These are phyloP conservation scores for Xiphophorus hellerii DNA, from an alignment of 2,113 vertebrate genomes.

Conservation along the genomic window DNA sequence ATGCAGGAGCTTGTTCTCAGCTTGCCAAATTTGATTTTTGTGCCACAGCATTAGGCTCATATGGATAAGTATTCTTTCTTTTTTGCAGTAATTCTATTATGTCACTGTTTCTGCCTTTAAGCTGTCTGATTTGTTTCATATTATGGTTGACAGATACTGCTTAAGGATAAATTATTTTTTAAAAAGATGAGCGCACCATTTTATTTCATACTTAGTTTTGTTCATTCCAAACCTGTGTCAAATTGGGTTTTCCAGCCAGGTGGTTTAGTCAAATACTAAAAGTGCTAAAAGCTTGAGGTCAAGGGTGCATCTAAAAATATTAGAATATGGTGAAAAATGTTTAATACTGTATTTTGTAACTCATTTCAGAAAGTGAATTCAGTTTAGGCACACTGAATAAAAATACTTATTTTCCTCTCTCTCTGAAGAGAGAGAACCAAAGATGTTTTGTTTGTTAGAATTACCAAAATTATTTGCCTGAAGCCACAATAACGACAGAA, in stretches of 20 bases:
- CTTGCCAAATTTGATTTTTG: constrained; percentile 35
- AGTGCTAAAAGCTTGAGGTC: no score
- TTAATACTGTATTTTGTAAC: no score
- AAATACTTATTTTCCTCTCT: no score
- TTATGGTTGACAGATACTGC: constrained; percentile 9
- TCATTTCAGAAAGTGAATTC: no score
- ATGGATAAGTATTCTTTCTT: constrained; percentile 36
- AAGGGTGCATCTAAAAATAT: no score
- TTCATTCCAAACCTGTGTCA: neutral
- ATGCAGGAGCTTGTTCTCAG: constrained; percentile 1
- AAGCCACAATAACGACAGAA: no score
- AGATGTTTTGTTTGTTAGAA: no score
- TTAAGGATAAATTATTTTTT: constrained; percentile 40
- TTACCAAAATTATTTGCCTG: no score
- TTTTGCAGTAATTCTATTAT: constrained; percentile 15
- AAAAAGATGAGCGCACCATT: constrained; percentile 23
- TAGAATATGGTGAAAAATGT: no score
- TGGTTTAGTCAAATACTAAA: no score
- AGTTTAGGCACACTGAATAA: no score
- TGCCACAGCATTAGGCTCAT: constrained; percentile 63
- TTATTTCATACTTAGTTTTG: constrained; percentile 16
- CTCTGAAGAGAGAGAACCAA: no score
- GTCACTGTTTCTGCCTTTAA: constrained; percentile 21
- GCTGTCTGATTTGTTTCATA: constrained; percentile 19
- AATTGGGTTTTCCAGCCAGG: neutral